Evolutionary conservation across 2,113 vertebrate species (phyloP).

Genomic region (Pseudopipra pipra): DNA sequence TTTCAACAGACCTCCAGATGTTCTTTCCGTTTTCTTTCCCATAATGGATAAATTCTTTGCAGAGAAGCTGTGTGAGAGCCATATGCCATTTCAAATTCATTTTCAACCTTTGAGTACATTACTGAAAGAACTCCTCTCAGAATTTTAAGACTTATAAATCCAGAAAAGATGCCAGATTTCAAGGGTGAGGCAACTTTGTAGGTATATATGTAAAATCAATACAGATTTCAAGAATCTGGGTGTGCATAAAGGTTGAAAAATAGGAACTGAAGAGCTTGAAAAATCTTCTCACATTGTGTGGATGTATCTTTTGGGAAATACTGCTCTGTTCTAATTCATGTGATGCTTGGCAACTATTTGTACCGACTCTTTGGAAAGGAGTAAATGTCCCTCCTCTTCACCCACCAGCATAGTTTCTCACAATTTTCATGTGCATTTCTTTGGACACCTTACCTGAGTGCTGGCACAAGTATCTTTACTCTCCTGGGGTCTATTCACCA

Average conservation of each 20-base stretch:
- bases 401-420: neutral
- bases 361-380: neutral
- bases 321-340: neutral
- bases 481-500: neutral
- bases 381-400: neutral
- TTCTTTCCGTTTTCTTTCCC: conserved; percentile 8
- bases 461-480: neutral
- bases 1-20: neutral
- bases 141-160: neutral
- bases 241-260: neutral
- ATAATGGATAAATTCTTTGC: neutral
- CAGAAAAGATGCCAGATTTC: neutral
- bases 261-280: neutral
- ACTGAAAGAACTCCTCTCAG: neutral
- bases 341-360: neutral
- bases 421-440: neutral
- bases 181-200: neutral
- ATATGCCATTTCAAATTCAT: neutral
- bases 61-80: neutral
- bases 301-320: neutral
- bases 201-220: neutral
- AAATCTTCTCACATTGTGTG: neutral
- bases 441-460: neutral
- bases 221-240: neutral
- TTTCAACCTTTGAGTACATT: neutral